Evolutionary conservation across 2,113 vertebrate genomes (phyloP), one percentile per base, ranked within the genome.

Genomic region (Stigmatopora nigra): DNA sequence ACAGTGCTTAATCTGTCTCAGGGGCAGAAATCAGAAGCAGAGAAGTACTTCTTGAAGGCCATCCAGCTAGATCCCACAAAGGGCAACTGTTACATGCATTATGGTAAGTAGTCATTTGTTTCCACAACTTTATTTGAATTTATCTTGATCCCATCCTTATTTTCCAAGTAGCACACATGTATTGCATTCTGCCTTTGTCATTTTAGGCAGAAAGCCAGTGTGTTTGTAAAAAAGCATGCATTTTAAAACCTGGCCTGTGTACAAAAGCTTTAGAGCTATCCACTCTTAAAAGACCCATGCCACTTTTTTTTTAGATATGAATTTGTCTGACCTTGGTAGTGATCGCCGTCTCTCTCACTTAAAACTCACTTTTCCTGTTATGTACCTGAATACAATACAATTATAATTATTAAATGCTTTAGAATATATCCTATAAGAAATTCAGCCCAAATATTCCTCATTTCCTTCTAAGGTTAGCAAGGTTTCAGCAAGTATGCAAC

Each of bases 21-120:
- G 97, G 95, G 94, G 65, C 94, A 94, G 84, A 98, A 98, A 86
- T 89, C 78, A 70, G 95, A 98, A 87, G 97, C 96, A 46, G 96
- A 98, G 84, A 93, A 90, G 78, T 96, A 94, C 90, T 98, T 99
- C 79, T 71, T 96, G 79, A 98, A 96, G 87, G 95, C 96, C 70
- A 96, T 98, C 89, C 93, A 95, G 63, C 91, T 99, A 64, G 97
- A 99, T 86, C 94, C 97, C 65, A 88, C 91, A 78, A 99, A 98
- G 91, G 96, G 94, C 84, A 99, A 96, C 89, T 98, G 95, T 88
- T 99, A 99, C 83, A 99, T 99, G 97, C 97, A 99, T 91, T 98
- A 99, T 71, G 95, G 96, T 98, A 87, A 71, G 93, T 1, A 7
- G 55, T 9, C 46, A 9, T 49, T 63, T 63, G 10, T 63, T 63